These are phyloP conservation scores for chimpanzee (Pan troglodytes) DNA, from an alignment of 2,113 vertebrate species.

Conservation along the genomic window NHGRI_mPanTro3-v2.1_pri NC_072412.2:78815001-78815500, in stretches of 20 bases:
- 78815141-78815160: background rate
- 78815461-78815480: background rate
- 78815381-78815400: background rate
- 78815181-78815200: too few relatives aligned
- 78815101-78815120: background rate
- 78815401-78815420: background rate
- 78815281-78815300: too few relatives aligned
- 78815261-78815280: too few relatives aligned
- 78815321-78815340: too few relatives aligned
- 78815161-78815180: background rate
- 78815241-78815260: too few relatives aligned
- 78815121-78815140: background rate
- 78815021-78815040: background rate
- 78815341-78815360: background rate
- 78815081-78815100: background rate
- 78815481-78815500: background rate
- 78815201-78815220: too few relatives aligned
- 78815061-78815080: background rate
- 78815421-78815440: background rate
- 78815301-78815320: too few relatives aligned
- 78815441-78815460: background rate
- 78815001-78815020: background rate
- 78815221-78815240: too few relatives aligned
- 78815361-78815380: background rate
- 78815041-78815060: conserved; percentile 18